Conservation (phyloP, 1,140 invertebrate genomes). For the Drosophila bocqueti region DNA sequence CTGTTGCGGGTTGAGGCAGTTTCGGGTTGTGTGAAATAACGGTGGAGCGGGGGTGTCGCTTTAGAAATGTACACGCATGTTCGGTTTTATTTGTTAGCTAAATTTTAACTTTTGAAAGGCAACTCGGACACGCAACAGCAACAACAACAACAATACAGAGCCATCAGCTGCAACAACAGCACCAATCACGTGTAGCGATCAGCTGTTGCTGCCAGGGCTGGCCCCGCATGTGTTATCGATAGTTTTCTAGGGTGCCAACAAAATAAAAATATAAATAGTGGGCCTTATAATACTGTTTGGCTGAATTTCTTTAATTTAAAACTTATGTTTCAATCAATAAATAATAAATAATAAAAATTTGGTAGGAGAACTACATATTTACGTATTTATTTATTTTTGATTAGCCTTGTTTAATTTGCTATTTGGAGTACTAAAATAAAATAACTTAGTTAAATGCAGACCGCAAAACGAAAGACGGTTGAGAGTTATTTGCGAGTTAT, state of each 20-base stretch:
- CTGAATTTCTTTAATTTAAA: too few species aligned
- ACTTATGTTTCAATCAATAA: too few species aligned
- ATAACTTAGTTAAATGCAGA: too few species aligned
- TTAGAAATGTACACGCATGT: slow-evolving; percentile 23
- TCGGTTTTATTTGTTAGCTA: slow-evolving; percentile 5
- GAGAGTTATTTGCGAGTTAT: too few species aligned
- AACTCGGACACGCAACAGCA: slow-evolving; percentile 47
- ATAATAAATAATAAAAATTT: background rate
- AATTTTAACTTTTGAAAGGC: slow-evolving; percentile 50
- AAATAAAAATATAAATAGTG: background rate
- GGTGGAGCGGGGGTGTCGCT: slow-evolving; percentile 1
- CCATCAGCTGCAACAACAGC: slow-evolving; percentile 25
- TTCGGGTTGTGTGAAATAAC: background rate
- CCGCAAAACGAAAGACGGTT: too few species aligned
- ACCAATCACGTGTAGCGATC: slow-evolving; percentile 64
- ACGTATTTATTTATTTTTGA: background rate
- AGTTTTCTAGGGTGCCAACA: background rate
- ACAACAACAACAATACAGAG: slow-evolving; percentile 43
- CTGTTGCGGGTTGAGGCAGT: slow-evolving; percentile 2
- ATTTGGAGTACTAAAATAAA: background rate
- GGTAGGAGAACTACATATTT: too few species aligned
- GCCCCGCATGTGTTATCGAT: background rate
- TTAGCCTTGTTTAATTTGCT: background rate
- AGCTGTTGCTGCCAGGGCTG: slow-evolving; percentile 14
- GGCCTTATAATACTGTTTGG: background rate